These are phyloP conservation scores for Phania funesta DNA, from an alignment of 2,888 invertebrate genomes.

Conservation along the genomic window DNA sequence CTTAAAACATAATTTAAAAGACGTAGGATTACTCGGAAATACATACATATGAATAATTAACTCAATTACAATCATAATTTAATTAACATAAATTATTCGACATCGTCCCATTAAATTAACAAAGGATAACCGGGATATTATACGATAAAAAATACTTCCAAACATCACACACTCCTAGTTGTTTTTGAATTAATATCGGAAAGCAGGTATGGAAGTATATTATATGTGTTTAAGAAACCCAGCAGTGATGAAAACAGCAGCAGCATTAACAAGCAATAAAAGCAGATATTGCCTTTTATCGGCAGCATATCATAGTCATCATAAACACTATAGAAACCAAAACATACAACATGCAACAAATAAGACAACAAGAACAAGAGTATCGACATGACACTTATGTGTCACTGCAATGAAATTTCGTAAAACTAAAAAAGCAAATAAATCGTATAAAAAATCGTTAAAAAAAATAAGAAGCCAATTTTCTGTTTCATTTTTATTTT, in stretches of 20 bases:
- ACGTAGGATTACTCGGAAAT: too few relatives aligned
- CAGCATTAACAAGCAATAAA: conserved; percentile 11
- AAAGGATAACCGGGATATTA: too few relatives aligned
- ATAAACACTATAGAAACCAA: neutral
- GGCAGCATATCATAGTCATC: conserved; percentile 36
- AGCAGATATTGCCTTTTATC: conserved; percentile 2
- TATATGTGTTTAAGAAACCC: neutral
- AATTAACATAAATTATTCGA: too few relatives aligned
- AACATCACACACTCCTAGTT: too few relatives aligned
- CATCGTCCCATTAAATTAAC: too few relatives aligned
- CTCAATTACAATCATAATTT: too few relatives aligned
- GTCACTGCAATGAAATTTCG: conserved; percentile 37
- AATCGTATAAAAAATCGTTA: neutral
- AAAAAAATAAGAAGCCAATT: conserved; percentile 43
- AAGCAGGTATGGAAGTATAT: too few relatives aligned
- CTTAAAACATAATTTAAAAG: too few relatives aligned
- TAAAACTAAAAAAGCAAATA: neutral
- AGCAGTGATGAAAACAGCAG: neutral
- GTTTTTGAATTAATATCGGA: too few relatives aligned
- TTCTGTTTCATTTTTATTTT: conserved; percentile 53
- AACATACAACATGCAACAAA: conserved; percentile 21
- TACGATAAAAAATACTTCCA: too few relatives aligned
- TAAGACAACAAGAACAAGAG: neutral
- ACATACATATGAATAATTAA: too few relatives aligned
- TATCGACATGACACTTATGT: conserved; percentile 38